Evolutionary conservation across 2,113 vertebrate species (phyloP).

Genomic region (Columba janthina): DNA sequence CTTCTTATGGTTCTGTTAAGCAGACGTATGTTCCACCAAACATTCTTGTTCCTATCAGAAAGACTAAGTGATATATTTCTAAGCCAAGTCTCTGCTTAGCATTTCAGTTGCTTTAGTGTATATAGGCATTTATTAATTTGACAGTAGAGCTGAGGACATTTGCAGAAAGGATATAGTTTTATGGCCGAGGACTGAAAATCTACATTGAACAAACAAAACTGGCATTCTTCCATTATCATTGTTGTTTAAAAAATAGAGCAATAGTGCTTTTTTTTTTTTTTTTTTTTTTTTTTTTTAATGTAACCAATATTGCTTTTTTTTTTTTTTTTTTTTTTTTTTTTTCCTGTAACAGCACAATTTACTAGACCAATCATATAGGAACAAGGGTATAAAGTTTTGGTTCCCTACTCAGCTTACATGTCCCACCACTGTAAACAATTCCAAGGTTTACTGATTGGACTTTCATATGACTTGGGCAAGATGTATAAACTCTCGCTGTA

Average conservation of each 20-base stretch:
- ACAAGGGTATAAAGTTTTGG: background rate
- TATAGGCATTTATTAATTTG: background rate
- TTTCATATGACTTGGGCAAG: background rate
- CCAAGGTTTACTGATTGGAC: background rate
- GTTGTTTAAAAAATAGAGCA: background rate
- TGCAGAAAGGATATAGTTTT: background rate
- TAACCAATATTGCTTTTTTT: fast-evolving
- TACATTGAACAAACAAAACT: background rate
- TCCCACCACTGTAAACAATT: background rate
- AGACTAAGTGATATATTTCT: background rate
- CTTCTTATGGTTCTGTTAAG: background rate
- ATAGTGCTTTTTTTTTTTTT: fast-evolving
- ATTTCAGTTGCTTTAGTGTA: background rate
- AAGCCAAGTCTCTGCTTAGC: background rate
- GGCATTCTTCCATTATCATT: background rate
- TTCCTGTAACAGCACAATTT: background rate
- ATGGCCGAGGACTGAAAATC: background rate
- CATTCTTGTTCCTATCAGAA: background rate
- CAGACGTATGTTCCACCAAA: background rate
- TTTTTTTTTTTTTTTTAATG: too few relatives aligned
- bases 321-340: background rate
- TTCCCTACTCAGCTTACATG: background rate
- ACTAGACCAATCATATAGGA: background rate
- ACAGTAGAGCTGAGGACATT: background rate
- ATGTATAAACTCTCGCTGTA: background rate